A percentile compares a stretch with the other conserved stretches of the same genome.
Evolutionary conservation across 2,797 vertebrate species (phyloP).

Genomic region (Tinamus major): DNA sequence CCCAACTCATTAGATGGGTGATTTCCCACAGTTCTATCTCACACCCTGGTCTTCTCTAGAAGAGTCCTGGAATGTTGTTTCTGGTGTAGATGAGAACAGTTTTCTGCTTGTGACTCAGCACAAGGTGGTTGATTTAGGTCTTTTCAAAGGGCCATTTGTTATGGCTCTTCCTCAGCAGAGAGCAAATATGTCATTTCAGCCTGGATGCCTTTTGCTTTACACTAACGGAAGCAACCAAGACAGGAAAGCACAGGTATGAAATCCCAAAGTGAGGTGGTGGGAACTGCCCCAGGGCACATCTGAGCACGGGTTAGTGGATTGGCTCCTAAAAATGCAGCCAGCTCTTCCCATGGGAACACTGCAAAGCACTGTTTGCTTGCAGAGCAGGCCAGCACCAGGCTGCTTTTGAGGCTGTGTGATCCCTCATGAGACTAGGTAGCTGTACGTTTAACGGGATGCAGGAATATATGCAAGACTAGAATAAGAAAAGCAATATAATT

Average conservation of each 20-base stretch:
- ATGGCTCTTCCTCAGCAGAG: background rate
- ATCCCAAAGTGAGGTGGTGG: background rate
- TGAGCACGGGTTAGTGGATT: background rate
- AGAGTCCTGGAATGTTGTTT: background rate
- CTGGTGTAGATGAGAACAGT: background rate
- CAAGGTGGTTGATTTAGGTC: background rate
- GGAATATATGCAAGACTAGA: background rate
- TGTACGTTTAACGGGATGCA: background rate
- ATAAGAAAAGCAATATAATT: background rate
- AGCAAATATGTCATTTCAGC: conserved; percentile 32
- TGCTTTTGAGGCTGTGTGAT: background rate
- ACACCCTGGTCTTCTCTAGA: background rate
- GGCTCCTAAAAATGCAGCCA: background rate
- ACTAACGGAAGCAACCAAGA: conserved; percentile 13
- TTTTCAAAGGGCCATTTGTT: background rate
- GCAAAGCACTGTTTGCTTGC: background rate
- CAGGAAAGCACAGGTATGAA: background rate
- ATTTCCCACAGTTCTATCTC: background rate
- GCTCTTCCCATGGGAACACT: too few relatives aligned
- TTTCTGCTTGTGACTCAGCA: conserved; percentile 15
- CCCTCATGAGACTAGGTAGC: background rate
- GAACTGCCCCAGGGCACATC: background rate
- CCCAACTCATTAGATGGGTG: background rate
- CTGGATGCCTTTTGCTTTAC: conserved; percentile 27
- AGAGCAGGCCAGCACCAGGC: background rate